Evolutionary conservation across 2,113 vertebrate species (phyloP).

Genomic region (Pachypanchax playfairii): DNA sequence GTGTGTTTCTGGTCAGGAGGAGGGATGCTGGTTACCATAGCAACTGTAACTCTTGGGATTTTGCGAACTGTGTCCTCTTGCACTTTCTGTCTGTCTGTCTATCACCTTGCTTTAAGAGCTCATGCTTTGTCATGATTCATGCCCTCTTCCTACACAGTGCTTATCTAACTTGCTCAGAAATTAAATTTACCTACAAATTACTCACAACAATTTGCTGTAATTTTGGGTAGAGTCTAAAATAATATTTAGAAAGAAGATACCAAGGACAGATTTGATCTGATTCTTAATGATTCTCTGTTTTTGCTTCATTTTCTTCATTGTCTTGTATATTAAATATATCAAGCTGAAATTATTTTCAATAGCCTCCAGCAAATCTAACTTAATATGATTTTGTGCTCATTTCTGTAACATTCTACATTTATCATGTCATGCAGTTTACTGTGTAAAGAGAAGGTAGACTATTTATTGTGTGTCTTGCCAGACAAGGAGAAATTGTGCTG

Average conservation of each 20-base stretch:
- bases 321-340: slow-evolving; percentile 10
- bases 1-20: slow-evolving; percentile 22
- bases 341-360: slow-evolving; percentile 16
- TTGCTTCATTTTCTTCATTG: slow-evolving; percentile 4
- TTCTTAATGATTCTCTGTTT: slow-evolving; percentile 16
- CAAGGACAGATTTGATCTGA: slow-evolving; percentile 6
- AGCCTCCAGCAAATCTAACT: slow-evolving; percentile 12
- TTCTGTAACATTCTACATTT: slow-evolving; percentile 23
- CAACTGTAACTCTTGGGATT: slow-evolving; percentile 36
- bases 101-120: background rate
- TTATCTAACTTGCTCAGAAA: background rate
- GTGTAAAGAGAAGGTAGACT: slow-evolving; percentile 19
- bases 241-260: too few relatives aligned
- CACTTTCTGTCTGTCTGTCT: slow-evolving; percentile 29
- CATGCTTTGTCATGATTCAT: background rate
- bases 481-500: slow-evolving; percentile 19
- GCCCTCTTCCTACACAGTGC: background rate
- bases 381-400: slow-evolving; percentile 8
- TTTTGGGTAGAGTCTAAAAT: too few relatives aligned
- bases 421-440: slow-evolving; percentile 21
- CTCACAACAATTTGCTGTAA: background rate
- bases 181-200: background rate
- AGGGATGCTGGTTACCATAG: slow-evolving; percentile 43
- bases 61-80: slow-evolving; percentile 34
- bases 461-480: slow-evolving; percentile 41